Conservation (phyloP, 2,113 vertebrate species). For the Paramisgurnus dabryanus region DNA sequence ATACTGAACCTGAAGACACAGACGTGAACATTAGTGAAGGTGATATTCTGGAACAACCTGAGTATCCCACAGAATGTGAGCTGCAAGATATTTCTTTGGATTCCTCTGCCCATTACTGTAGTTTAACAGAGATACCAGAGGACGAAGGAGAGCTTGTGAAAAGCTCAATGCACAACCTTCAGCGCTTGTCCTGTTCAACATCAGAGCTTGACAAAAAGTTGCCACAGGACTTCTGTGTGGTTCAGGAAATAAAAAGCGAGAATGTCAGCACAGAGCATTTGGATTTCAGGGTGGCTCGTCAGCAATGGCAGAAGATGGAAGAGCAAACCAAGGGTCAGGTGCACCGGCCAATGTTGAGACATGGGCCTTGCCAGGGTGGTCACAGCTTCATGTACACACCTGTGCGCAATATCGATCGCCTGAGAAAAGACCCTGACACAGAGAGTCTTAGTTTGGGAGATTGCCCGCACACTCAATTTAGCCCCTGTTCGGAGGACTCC, state of each 20-base stretch:
- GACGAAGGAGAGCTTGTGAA: conserved; percentile 69
- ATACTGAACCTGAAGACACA: conserved; percentile 18
- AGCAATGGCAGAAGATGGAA: conserved; percentile 79
- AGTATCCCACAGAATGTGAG: conserved; percentile 45
- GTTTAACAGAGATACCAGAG: conserved; percentile 75
- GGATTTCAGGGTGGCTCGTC: conserved; percentile 74
- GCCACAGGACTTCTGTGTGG: conserved; percentile 77
- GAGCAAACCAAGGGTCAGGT: conserved; percentile 72
- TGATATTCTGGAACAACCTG: conserved; percentile 44
- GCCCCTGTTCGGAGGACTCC: conserved; percentile 78
- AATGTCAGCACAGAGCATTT: conserved; percentile 79
- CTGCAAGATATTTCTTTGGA: conserved; percentile 68
- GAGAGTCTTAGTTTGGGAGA: conserved; percentile 70
- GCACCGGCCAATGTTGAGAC: conserved; percentile 60
- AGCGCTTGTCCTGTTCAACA: conserved; percentile 46
- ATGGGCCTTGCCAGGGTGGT: conserved; percentile 62
- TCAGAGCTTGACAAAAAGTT: conserved; percentile 68
- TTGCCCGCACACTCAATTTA: conserved; percentile 71
- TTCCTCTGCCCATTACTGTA: conserved; percentile 59
- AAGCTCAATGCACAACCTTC: conserved; percentile 57
- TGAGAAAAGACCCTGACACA: conserved; percentile 63
- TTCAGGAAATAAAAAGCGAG: conserved; percentile 75
- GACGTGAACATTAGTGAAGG: conserved; percentile 5
- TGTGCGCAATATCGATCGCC: conserved; percentile 70
- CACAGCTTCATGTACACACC: conserved; percentile 77